phyloP scores from a whole-genome alignment of 37 sponge, comb jelly and placozoan species.

The Cladorhizidae sp. region DNA sequence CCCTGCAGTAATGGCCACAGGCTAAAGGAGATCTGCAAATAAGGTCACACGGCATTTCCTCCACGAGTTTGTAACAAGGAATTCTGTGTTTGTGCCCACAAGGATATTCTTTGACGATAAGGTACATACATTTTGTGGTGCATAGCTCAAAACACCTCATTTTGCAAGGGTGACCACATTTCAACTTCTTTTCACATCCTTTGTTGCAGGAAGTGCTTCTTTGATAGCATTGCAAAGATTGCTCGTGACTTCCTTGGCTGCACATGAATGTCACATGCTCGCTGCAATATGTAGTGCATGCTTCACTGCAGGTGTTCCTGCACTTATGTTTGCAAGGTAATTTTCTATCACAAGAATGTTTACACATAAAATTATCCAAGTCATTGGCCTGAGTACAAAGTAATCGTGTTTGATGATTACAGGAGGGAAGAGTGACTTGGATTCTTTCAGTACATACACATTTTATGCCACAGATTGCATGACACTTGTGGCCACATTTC shows the following conservation, averaged over 20 bases:
- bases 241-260: neutral
- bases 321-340: conserved; percentile 76
- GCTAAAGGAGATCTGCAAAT: conserved; percentile 27
- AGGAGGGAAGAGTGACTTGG: conserved; percentile 11
- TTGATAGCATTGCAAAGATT: neutral
- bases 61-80: too few species aligned
- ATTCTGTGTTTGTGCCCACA: conserved; percentile 3
- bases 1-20: conserved; percentile 79
- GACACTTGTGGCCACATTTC: conserved; percentile 54
- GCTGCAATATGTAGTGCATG: conserved; percentile 11
- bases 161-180: neutral
- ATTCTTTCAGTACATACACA: conserved; percentile 33
- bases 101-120: conserved; percentile 2
- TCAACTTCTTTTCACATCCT: neutral
- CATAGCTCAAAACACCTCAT: neutral
- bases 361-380: conserved; percentile 1
- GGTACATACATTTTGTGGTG: neutral
- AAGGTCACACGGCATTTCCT: too few species aligned
- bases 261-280: neutral
- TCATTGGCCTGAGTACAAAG: conserved; percentile 10
- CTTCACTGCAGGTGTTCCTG: conserved; percentile 32
- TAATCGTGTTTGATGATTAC: conserved; percentile 56
- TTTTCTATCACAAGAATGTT: conserved; percentile 23
- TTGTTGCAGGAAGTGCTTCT: neutral
- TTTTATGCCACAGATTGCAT: conserved; percentile 42